Evolutionary conservation across 1,140 invertebrate species (phyloP).

Genomic region (Cataglyphis hispanica): DNA sequence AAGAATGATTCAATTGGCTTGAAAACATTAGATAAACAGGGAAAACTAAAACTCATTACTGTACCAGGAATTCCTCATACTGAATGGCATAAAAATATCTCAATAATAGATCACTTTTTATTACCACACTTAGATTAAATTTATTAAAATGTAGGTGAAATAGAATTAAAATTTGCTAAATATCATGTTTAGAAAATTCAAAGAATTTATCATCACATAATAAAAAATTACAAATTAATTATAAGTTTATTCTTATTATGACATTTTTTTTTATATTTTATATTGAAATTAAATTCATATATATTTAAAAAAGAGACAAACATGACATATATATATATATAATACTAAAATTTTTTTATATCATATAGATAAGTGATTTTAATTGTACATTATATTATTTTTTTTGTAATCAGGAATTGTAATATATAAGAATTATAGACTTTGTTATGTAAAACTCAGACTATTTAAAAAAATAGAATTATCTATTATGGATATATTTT

Average conservation of each 20-base stretch:
- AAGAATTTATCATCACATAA: not conserved
- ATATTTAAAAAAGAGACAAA: constrained; percentile 7
- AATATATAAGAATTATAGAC: not conserved
- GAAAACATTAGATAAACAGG: constrained; percentile 89
- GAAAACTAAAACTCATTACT: constrained; percentile 89
- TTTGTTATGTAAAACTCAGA: not conserved
- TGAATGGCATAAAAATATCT: constrained; percentile 93
- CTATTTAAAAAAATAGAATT: not conserved
- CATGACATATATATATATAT: not conserved
- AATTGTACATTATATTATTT: too few relatives aligned
- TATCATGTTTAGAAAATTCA: not conserved
- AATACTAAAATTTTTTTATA: too few relatives aligned
- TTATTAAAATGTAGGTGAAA: constrained; percentile 1
- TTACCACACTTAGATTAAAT: constrained; percentile 92
- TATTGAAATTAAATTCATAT: constrained; percentile 11
- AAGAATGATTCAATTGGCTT: constrained; percentile 92
- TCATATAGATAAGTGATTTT: too few relatives aligned
- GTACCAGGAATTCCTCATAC: constrained; percentile 92
- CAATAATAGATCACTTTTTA: constrained; percentile 92
- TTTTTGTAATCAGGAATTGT: too few relatives aligned
- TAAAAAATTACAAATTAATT: not conserved
- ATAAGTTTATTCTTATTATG: constrained; percentile 10
- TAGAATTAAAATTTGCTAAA: constrained; percentile 15
- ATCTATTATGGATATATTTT: not conserved
- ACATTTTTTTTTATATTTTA: not conserved